phyloP scores from a whole-genome alignment of 2,888 invertebrate genomes.

The Drosophila subsilvestris region DNA sequence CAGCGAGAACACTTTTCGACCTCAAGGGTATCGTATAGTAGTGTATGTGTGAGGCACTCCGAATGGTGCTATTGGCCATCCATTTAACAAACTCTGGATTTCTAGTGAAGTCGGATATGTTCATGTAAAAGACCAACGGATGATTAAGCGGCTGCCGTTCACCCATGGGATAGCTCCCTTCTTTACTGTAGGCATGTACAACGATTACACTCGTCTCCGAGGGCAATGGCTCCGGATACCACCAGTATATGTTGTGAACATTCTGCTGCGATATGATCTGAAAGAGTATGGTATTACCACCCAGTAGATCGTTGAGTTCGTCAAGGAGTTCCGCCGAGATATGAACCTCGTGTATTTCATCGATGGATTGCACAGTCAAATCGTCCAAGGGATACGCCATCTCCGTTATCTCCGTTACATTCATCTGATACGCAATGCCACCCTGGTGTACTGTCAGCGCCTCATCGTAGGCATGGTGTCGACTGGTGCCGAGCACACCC shows the following conservation, averaged over 20 bases:
- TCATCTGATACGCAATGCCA: conserved; percentile 36
- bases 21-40: conserved; percentile 18
- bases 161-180: not conserved
- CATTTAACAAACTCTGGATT: not conserved
- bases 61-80: conserved; percentile 21
- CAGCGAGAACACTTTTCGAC: conserved; percentile 17
- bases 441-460: not conserved
- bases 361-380: not conserved
- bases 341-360: not conserved
- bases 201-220: conserved; percentile 17
- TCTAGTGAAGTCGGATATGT: conserved; percentile 1
- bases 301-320: conserved; percentile 1
- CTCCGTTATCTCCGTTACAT: not conserved
- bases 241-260: conserved; percentile 39
- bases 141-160: not conserved
- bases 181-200: conserved; percentile 18
- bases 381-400: too few relatives aligned
- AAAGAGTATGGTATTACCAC: conserved; percentile 17
- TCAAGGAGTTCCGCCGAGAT: conserved; percentile 8
- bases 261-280: conserved; percentile 40
- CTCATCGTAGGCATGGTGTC: conserved; percentile 13
- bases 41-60: conserved; percentile 5
- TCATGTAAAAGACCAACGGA: conserved; percentile 21
- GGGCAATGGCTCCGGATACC: conserved; percentile 44
- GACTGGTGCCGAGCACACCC: conserved; percentile 32